Evolutionary conservation across 2,888 invertebrate genomes (phyloP), one percentile per base, ranked within the genome.

Genomic region (Chrysolina oricalcia): DNA sequence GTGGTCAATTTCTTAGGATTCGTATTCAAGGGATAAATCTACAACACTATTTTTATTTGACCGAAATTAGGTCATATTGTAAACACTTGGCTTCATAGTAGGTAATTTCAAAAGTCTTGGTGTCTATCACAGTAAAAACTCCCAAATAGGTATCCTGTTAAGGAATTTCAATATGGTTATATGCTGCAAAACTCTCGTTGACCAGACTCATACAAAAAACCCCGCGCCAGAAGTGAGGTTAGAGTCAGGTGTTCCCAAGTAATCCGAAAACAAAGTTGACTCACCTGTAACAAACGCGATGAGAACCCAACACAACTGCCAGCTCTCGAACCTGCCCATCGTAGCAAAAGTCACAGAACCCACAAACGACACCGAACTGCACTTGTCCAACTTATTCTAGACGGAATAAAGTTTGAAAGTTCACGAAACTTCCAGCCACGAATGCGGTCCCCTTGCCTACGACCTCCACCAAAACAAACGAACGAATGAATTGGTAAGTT

Each of bases 241-340:
- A 74, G 35, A 43, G 66, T 50, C 53, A 53, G 19, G 53, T 68
- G 53, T 48, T 11, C 67, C 0, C 56, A 68, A 56, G 68, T 68
- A 53, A 40, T 59, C 19, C 41, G 17, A 53, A 23, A 68, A 68
- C 68, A 68, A 56, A 56, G 68, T 68, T 68, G 68, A 80, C 81
- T 80, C 80, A 81, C 81, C 81, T 81, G 81, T 81, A 70, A 79
- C 68, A 56, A 74, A 74, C 63, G 73, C 74, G 76, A 80, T 27
- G 74, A 78, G 70, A 65, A 75, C 75, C 66, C 74, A 78, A 77
- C 77, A 75, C 77, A 78, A 48, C 74, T 74, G 69, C 68, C 62
- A 72, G 62, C 75, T 70, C 66, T 50, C 62, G 46, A 15, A 40
- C 43, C 59, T 43, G 74, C 71, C 63, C 80, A 78, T 81, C 19